These are phyloP conservation scores for Mormoops blainvillei DNA, from an alignment of 2,113 vertebrate genomes.

Conservation along the genomic window DNA sequence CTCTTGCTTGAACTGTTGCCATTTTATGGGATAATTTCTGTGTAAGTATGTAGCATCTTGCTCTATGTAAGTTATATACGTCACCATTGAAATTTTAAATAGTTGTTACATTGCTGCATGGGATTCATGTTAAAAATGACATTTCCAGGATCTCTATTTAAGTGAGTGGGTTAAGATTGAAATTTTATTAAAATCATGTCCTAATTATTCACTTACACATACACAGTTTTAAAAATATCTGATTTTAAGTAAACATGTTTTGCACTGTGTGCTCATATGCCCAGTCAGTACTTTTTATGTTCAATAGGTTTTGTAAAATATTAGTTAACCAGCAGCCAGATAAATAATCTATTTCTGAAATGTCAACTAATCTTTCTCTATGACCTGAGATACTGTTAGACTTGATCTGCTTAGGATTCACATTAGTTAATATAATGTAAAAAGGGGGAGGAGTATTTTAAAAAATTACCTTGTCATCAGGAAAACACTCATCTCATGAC, in stretches of 20 bases:
- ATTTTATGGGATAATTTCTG: not conserved
- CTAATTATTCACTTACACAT: not conserved
- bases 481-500: not conserved
- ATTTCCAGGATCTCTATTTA: not conserved
- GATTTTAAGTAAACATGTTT: not conserved
- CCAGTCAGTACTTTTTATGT: not conserved
- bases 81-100: not conserved
- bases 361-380: not conserved
- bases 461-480: not conserved
- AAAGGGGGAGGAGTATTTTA: not conserved
- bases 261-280: not conserved
- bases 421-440: not conserved
- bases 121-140: not conserved
- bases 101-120: not conserved
- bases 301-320: not conserved
- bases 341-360: not conserved
- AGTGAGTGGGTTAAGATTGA: not conserved
- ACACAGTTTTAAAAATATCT: not conserved
- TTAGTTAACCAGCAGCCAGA: not conserved
- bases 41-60: not conserved
- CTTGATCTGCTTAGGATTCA: not conserved
- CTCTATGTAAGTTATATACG: not conserved
- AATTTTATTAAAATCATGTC: not conserved
- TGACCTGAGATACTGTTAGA: not conserved
- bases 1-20: not conserved